Evolutionary conservation across 2,888 invertebrate species (phyloP).

Genomic region (Bombylius major): DNA sequence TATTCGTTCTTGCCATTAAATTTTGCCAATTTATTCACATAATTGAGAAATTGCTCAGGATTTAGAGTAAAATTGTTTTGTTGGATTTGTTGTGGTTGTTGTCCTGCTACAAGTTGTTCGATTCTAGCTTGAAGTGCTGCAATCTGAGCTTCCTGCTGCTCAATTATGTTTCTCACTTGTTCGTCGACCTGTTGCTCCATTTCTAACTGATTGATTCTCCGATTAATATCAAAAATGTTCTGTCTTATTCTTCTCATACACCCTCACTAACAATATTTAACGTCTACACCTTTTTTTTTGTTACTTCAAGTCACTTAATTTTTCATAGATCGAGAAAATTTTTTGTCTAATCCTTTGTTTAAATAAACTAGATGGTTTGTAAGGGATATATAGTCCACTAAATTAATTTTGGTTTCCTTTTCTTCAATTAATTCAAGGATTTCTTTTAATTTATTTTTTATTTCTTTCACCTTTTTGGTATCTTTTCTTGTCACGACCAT

Average conservation of each 20-base stretch:
- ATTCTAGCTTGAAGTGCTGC: background rate
- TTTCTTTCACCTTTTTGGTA: no score
- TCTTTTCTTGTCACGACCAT: no score
- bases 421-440: no score
- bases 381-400: no score
- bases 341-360: no score
- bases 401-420: no score
- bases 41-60: background rate
- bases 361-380: no score
- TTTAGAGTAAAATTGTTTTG: background rate
- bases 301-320: no score
- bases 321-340: no score
- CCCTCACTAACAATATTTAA: no score
- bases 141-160: background rate
- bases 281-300: no score
- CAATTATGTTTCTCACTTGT: background rate
- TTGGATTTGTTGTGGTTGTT: background rate
- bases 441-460: no score
- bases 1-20: slow-evolving; percentile 1
- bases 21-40: background rate
- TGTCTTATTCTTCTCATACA: background rate
- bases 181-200: background rate
- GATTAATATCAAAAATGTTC: background rate
- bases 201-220: background rate
- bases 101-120: background rate